phyloP scores from a whole-genome alignment of 2,888 invertebrate species.

The Teinopalpus imperialis region DNA sequence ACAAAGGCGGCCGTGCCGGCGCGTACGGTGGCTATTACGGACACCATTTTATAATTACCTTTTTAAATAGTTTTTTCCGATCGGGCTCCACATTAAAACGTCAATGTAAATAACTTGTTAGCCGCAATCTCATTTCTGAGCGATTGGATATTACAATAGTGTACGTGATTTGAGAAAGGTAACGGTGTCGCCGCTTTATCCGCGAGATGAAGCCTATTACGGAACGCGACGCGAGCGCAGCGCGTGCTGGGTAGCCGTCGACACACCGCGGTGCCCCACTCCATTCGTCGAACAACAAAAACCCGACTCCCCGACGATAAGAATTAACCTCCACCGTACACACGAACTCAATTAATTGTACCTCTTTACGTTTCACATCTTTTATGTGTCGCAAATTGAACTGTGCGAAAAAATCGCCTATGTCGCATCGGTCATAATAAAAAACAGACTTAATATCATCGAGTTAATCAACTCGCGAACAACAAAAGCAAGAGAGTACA shows the following conservation, averaged over 20 bases:
- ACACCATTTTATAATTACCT: constrained; percentile 77
- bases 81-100: constrained; percentile 78
- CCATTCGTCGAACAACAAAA: constrained; percentile 19
- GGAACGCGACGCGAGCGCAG: constrained; percentile 48
- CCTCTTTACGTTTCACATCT: constrained; percentile 18
- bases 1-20: constrained; percentile 71
- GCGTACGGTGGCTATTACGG: constrained; percentile 74
- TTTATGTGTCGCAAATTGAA: constrained; percentile 17
- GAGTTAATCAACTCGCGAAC: constrained; percentile 26
- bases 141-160: constrained; percentile 82
- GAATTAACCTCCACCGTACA: constrained; percentile 22
- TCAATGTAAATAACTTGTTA: constrained; percentile 83
- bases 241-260: constrained; percentile 39
- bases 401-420: constrained; percentile 17
- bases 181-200: constrained; percentile 80
- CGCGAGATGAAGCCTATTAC: constrained; percentile 72
- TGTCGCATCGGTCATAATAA: constrained; percentile 11
- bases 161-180: constrained; percentile 82
- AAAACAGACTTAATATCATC: constrained; percentile 8
- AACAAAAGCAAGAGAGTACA: constrained; percentile 24
- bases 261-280: constrained; percentile 5
- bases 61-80: constrained; percentile 80
- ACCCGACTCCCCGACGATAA: constrained; percentile 21
- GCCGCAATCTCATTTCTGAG: constrained; percentile 82
- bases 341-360: constrained; percentile 23